Conservation (phyloP, 1,140 invertebrate species). For the Ceratina australensis region DNA sequence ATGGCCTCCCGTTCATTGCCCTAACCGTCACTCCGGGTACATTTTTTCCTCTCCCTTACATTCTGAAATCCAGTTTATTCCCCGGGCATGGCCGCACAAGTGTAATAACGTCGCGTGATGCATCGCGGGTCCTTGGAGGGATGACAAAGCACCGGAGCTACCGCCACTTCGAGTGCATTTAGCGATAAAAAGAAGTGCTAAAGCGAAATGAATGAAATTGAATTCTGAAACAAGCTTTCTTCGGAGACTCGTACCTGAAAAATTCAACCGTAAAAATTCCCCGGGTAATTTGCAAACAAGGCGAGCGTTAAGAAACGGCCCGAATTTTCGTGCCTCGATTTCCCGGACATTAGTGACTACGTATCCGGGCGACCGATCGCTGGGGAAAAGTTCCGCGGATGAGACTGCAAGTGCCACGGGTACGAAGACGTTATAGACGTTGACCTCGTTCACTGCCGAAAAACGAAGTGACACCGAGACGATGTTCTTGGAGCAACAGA, state of each 20-base stretch:
- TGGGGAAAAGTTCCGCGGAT: too few relatives aligned
- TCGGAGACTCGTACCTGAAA: too few relatives aligned
- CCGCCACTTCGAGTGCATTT: neutral
- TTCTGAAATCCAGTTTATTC: constrained; percentile 8
- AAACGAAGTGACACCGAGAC: constrained; percentile 10
- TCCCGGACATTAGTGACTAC: too few relatives aligned
- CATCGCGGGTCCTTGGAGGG: constrained; percentile 23
- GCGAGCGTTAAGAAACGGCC: too few relatives aligned
- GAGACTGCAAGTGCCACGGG: neutral
- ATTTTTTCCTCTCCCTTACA: neutral
- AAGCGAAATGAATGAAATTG: neutral
- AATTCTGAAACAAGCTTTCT: neutral
- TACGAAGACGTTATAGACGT: neutral
- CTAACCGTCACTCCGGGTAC: neutral
- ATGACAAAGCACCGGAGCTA: constrained; percentile 3
- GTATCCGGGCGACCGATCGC: too few relatives aligned
- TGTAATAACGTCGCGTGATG: constrained; percentile 17
- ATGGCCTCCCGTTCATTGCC: constrained; percentile 8
- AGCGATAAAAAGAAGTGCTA: neutral
- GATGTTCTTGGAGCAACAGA: constrained; percentile 36
- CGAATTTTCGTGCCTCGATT: too few relatives aligned
- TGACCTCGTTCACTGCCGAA: neutral
- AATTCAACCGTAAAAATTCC: neutral
- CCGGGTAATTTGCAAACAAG: too few relatives aligned
- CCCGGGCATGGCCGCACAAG: neutral